Evolutionary conservation across 2,797 vertebrate genomes (phyloP).

Genomic region (Notolepis coatsorum): DNA sequence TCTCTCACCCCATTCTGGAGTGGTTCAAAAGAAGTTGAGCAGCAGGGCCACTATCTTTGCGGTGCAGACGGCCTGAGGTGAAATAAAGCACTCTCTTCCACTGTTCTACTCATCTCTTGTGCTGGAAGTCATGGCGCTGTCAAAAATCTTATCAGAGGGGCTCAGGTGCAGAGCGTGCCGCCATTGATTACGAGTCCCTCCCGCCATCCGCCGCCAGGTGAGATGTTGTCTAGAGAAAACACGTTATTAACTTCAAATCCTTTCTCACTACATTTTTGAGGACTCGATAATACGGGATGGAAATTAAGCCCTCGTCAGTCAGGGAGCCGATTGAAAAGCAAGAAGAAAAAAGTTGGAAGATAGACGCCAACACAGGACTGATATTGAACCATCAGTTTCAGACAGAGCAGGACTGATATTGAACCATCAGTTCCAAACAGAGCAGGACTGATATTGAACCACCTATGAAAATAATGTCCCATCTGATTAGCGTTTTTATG

Average conservation of each 20-base stretch:
- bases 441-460: slow-evolving; percentile 46
- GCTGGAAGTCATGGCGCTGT: background rate
- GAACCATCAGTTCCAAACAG: too few species aligned
- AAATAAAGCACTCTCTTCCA: background rate
- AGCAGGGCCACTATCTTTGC: too few species aligned
- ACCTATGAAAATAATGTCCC: slow-evolving; percentile 54
- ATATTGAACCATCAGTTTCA: too few species aligned
- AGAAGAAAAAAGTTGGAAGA: slow-evolving; percentile 21
- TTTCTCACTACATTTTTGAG: slow-evolving; percentile 35
- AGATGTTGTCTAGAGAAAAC: slow-evolving; percentile 22
- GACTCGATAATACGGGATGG: slow-evolving; percentile 45
- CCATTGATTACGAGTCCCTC: slow-evolving; percentile 33
- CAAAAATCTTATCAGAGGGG: background rate
- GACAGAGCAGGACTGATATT: too few species aligned
- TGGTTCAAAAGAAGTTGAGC: too few species aligned
- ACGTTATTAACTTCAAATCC: slow-evolving; percentile 30
- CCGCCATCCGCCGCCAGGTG: slow-evolving; percentile 33
- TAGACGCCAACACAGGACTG: slow-evolving; percentile 17
- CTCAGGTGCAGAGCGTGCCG: slow-evolving; percentile 25
- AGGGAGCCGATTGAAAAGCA: slow-evolving; percentile 41
- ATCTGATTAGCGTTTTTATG: slow-evolving; percentile 58
- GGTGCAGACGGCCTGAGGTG: too few species aligned
- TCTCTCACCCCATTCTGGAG: too few species aligned
- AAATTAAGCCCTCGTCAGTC: slow-evolving; percentile 51
- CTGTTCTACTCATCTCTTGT: background rate